Evolutionary conservation across 2,113 vertebrate species (phyloP).

Genomic region (Lanius ludovicianus): DNA sequence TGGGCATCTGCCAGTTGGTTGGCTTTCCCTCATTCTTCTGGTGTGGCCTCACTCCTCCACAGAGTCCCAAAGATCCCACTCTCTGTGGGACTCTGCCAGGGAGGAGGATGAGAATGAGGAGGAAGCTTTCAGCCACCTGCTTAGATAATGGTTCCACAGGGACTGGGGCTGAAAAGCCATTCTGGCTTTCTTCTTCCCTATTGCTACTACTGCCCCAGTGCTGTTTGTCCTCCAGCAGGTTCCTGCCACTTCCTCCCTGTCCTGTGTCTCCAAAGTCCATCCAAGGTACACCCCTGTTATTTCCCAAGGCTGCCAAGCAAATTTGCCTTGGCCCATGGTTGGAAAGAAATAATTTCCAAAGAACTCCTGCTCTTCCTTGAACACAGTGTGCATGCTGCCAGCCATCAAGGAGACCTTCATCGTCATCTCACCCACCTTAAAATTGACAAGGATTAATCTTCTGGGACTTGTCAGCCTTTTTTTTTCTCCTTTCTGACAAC

Average conservation of each 20-base stretch:
- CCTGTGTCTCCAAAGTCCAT: not conserved
- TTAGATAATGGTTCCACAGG: not conserved
- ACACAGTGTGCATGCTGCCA: rapidly evolving
- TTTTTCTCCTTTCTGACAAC: not conserved
- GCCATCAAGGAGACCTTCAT: not conserved
- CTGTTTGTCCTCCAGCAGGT: not conserved
- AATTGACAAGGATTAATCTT: not conserved
- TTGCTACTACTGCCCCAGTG: not conserved
- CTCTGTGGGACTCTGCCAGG: not conserved
- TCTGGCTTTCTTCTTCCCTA: not conserved
- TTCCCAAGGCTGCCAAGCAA: not conserved
- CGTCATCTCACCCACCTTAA: not conserved
- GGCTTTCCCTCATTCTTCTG: not conserved
- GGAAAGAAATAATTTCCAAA: not conserved
- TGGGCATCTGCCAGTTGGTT: not conserved
- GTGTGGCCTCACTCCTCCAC: not conserved
- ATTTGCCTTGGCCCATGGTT: not conserved
- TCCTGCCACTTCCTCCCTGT: not conserved
- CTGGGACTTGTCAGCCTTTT: not conserved
- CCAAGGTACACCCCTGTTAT: not conserved
- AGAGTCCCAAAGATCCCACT: not conserved
- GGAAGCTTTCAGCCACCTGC: not conserved
- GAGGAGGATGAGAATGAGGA: not conserved
- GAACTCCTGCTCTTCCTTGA: not conserved
- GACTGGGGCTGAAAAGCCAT: not conserved